A percentile compares a stretch with the other conserved stretches of the same genome.
These are phyloP conservation scores for Uropsilus gracilis DNA, from an alignment of 2,113 vertebrate genomes.

Conservation along the genomic window DNA sequence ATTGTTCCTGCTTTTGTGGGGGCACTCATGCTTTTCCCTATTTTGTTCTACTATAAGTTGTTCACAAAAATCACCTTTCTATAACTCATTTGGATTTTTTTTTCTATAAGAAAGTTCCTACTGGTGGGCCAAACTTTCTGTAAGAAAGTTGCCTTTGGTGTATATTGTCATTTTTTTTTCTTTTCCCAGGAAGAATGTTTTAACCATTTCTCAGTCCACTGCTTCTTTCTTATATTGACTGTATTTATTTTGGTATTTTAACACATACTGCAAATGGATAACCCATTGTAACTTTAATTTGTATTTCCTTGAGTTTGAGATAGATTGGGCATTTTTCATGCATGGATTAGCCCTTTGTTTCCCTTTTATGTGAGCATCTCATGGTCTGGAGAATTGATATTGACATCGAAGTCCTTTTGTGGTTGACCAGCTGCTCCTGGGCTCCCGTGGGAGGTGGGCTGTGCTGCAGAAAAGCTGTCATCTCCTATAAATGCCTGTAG, in stretches of 20 bases:
- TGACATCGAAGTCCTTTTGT: conserved; percentile 65
- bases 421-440: conserved; percentile 55
- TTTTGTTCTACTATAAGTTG: neutral
- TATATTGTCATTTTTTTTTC: neutral
- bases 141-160: no score
- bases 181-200: neutral
- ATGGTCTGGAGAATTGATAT: conserved; percentile 40
- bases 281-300: neutral
- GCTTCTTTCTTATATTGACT: neutral
- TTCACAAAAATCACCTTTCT: neutral
- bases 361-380: neutral
- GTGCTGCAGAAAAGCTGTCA: conserved; percentile 63
- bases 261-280: neutral
- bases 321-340: neutral
- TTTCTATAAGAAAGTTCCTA: neutral
- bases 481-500: conserved; percentile 35
- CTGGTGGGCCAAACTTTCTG: neutral
- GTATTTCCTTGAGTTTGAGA: neutral
- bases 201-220: neutral
- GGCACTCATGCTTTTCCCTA: neutral
- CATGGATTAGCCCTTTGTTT: neutral
- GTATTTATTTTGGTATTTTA: neutral
- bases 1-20: neutral
- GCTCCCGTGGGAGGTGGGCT: conserved; percentile 45
- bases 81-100: neutral